These are phyloP conservation scores for Malthinus seriepunctatus DNA, from an alignment of 2,888 invertebrate genomes.

Conservation along the genomic window DNA sequence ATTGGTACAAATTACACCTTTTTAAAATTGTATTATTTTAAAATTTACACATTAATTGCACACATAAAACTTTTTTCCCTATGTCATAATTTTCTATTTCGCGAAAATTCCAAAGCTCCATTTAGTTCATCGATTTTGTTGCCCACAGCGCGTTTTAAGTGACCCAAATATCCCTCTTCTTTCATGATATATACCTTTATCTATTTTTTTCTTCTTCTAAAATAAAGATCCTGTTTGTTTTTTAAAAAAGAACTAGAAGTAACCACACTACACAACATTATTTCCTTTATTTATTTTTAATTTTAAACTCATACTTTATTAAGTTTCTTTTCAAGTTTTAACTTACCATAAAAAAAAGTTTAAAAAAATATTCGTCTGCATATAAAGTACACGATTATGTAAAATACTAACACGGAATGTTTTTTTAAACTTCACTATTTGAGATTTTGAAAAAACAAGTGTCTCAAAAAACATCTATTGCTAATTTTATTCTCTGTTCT, in stretches of 20 bases:
- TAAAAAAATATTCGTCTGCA: slow-evolving; percentile 8
- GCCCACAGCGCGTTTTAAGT: slow-evolving; percentile 11
- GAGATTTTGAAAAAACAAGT: too few relatives aligned
- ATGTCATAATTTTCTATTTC: slow-evolving; percentile 7
- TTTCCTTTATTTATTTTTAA: slow-evolving; percentile 15
- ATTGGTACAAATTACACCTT: too few relatives aligned
- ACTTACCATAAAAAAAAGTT: slow-evolving; percentile 1
- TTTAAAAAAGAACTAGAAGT: background rate
- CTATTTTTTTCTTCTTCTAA: background rate
- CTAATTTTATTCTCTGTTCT: too few relatives aligned
- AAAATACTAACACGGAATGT: background rate
- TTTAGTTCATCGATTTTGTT: slow-evolving; percentile 17
- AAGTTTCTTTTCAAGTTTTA: slow-evolving; percentile 12
- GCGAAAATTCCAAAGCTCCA: slow-evolving; percentile 20
- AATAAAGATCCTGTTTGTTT: slow-evolving; percentile 12
- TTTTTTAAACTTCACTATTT: too few relatives aligned
- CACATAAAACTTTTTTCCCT: slow-evolving; percentile 1
- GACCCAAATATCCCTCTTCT: slow-evolving; percentile 10
- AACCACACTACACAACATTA: slow-evolving; percentile 1
- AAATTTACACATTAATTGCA: slow-evolving; percentile 2
- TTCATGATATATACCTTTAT: background rate
- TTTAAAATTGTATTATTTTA: too few relatives aligned
- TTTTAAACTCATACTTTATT: slow-evolving; percentile 8
- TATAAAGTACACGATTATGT: slow-evolving; percentile 14
- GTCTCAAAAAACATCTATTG: too few relatives aligned